These are phyloP conservation scores for Apodemus sylvaticus DNA, from an alignment of 2,113 vertebrate genomes.

Conservation along the genomic window DNA sequence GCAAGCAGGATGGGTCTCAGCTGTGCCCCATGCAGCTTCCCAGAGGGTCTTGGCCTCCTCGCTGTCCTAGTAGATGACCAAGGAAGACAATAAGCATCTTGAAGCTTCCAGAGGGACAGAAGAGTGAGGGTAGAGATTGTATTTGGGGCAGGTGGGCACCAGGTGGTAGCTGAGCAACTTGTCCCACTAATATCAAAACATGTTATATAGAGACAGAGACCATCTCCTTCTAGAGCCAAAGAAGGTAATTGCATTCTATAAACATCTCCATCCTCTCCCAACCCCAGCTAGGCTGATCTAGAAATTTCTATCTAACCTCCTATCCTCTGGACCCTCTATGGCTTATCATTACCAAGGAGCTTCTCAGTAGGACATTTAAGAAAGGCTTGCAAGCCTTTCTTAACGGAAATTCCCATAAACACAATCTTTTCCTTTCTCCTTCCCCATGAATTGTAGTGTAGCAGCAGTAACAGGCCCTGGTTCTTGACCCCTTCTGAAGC, in stretches of 20 bases:
- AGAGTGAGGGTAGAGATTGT: neutral
- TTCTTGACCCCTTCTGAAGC: neutral
- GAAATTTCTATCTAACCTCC: neutral
- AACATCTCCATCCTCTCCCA: too few relatives aligned
- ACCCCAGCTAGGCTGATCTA: neutral
- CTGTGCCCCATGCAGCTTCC: neutral
- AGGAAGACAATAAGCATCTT: neutral
- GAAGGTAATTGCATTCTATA: neutral
- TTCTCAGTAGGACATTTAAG: too few relatives aligned
- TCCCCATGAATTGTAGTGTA: neutral
- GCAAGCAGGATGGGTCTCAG: neutral
- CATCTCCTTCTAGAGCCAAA: too few relatives aligned
- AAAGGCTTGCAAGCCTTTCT: neutral
- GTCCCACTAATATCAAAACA: neutral
- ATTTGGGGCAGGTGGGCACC: neutral
- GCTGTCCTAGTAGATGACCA: neutral
- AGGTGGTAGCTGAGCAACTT: neutral
- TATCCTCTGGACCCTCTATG: neutral
- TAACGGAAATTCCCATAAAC: neutral
- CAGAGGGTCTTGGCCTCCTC: neutral
- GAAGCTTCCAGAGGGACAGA: neutral
- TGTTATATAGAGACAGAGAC: neutral
- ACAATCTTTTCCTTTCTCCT: neutral
- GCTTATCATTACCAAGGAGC: neutral
- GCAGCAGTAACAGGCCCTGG: accelerated